Conservation (phyloP, 2,888 invertebrate species). For the Coelinius sp. region DNA sequence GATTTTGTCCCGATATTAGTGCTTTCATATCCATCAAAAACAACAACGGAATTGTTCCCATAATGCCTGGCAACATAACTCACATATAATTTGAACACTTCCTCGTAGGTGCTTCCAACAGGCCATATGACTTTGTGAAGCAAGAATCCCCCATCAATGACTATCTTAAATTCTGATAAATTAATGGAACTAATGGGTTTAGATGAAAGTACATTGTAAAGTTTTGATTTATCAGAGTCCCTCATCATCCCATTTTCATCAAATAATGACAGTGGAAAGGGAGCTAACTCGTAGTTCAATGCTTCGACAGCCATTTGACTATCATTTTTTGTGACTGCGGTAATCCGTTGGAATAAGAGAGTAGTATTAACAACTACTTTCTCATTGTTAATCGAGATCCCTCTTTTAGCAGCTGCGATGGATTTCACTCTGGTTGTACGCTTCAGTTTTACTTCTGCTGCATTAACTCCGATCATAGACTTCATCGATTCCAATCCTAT, state of each 20-base stretch:
- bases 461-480: conserved; percentile 5
- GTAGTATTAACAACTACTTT: conserved; percentile 38
- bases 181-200: not conserved
- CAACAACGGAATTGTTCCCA: no score
- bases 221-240: not conserved
- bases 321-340: conserved; percentile 42
- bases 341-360: conserved; percentile 46
- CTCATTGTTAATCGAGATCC: conserved; percentile 1
- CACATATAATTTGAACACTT: not conserved
- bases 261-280: conserved; percentile 49
- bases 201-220: not conserved
- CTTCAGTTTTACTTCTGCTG: not conserved
- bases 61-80: not conserved
- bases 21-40: not conserved
- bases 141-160: conserved; percentile 12
- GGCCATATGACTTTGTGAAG: conserved; percentile 10
- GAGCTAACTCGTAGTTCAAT: conserved; percentile 46
- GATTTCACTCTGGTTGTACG: conserved; percentile 10
- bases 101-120: not conserved
- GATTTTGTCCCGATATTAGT: not conserved
- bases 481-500: not conserved
- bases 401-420: not conserved
- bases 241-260: conserved; percentile 34
- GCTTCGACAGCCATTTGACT: conserved; percentile 35
- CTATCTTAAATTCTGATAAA: conserved; percentile 2